These are phyloP conservation scores for Agrotis puta DNA, from an alignment of 2,888 invertebrate genomes.

Conservation along the genomic window DNA sequence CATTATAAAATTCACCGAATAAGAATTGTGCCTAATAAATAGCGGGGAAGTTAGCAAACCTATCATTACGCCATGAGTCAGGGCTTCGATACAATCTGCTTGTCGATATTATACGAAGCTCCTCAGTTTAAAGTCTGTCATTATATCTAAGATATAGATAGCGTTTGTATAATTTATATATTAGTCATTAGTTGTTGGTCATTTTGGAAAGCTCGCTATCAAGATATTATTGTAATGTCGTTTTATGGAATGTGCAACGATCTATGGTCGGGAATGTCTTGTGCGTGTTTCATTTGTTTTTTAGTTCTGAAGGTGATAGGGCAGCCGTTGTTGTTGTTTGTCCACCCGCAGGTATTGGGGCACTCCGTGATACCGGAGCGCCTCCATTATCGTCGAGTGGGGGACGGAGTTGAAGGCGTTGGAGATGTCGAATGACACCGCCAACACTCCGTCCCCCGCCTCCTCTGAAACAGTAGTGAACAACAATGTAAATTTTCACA, in stretches of 20 bases:
- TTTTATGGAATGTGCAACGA: slow-evolving; percentile 17
- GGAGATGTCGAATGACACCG: no score
- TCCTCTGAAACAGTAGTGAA: not conserved
- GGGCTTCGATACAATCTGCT: slow-evolving; percentile 73
- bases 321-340: not conserved
- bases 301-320: not conserved
- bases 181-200: slow-evolving; percentile 61
- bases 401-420: no score
- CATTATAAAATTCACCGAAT: slow-evolving; percentile 80
- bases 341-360: no score
- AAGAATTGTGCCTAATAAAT: slow-evolving; percentile 77
- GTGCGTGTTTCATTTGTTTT: not conserved
- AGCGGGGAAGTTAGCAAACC: slow-evolving; percentile 74
- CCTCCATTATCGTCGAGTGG: no score
- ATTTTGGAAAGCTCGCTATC: slow-evolving; percentile 61
- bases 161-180: slow-evolving; percentile 65
- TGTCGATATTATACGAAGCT: slow-evolving; percentile 63
- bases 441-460: no score
- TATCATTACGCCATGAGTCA: slow-evolving; percentile 83
- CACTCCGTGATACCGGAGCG: no score
- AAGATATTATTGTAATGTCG: slow-evolving; percentile 54
- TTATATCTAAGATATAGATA: slow-evolving; percentile 68
- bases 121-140: slow-evolving; percentile 69
- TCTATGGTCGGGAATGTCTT: slow-evolving; percentile 5
- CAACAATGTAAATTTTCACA: not conserved